Evolutionary conservation across 2,888 invertebrate species (phyloP).

Genomic region (Eulithis prunata): DNA sequence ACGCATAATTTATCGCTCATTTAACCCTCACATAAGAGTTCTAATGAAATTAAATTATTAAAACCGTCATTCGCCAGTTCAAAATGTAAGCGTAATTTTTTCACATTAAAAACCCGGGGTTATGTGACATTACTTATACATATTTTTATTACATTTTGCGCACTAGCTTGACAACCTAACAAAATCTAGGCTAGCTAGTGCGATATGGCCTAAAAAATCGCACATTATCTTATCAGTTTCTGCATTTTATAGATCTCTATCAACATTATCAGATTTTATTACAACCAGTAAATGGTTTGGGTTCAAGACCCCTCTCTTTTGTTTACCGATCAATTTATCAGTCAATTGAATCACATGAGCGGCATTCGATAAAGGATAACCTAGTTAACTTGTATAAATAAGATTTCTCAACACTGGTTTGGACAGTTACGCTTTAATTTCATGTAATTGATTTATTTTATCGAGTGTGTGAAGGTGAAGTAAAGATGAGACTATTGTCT

Average conservation of each 20-base stretch:
- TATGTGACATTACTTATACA: not conserved
- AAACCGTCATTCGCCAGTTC: not conserved
- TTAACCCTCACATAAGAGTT: slow-evolving; percentile 12
- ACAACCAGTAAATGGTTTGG: slow-evolving; percentile 34
- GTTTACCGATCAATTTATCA: slow-evolving; percentile 64
- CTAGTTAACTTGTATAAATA: slow-evolving; percentile 77
- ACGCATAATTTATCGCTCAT: slow-evolving; percentile 20
- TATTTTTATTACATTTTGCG: not conserved
- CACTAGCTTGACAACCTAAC: too few species aligned
- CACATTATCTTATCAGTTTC: slow-evolving; percentile 22
- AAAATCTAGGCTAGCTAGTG: not conserved
- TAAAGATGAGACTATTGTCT: slow-evolving; percentile 67
- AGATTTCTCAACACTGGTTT: slow-evolving; percentile 55
- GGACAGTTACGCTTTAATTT: slow-evolving; percentile 50
- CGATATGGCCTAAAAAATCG: slow-evolving; percentile 3
- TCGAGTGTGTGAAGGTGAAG: slow-evolving; percentile 35
- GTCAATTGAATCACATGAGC: slow-evolving; percentile 74
- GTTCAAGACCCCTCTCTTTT: slow-evolving; percentile 52
- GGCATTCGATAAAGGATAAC: slow-evolving; percentile 74
- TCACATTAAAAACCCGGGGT: not conserved
- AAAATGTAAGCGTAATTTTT: not conserved
- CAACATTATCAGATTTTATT: slow-evolving; percentile 42
- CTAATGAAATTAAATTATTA: slow-evolving; percentile 1
- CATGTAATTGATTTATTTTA: slow-evolving; percentile 31
- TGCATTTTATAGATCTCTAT: slow-evolving; percentile 39